A percentile compares a stretch with the other conserved stretches of the same genome.
Evolutionary conservation across 2,888 invertebrate species (phyloP).

Genomic region (Amaurobius ferox): DNA sequence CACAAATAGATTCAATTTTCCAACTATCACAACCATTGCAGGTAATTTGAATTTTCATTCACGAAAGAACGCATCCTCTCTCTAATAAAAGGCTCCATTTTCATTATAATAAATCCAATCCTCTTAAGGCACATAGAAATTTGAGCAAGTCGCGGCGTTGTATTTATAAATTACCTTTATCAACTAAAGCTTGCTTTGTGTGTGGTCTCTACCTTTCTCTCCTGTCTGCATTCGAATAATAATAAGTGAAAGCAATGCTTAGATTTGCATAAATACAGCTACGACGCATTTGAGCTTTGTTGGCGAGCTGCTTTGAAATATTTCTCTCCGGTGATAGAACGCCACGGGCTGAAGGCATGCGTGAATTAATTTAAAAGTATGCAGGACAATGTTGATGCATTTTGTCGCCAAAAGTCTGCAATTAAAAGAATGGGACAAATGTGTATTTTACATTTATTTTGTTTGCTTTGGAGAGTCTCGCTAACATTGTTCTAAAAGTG

Average conservation of each 20-base stretch:
- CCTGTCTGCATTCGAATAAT: not conserved
- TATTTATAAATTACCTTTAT: not conserved
- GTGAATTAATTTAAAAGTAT: no score
- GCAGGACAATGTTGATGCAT: no score
- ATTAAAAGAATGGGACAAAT: no score
- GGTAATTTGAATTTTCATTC: not conserved
- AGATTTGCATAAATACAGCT: not conserved
- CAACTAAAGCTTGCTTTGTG: not conserved
- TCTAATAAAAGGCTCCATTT: not conserved
- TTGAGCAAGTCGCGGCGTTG: not conserved
- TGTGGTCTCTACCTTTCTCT: not conserved
- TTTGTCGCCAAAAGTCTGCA: no score
- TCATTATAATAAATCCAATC: not conserved
- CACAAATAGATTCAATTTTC: not conserved
- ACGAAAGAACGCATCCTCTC: not conserved
- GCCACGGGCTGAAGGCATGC: not conserved
- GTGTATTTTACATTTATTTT: no score
- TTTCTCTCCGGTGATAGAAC: not conserved
- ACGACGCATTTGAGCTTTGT: not conserved
- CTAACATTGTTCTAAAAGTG: no score
- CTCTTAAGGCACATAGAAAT: not conserved
- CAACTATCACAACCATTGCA: not conserved
- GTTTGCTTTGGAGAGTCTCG: no score
- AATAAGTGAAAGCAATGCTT: not conserved
- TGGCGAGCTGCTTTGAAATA: not conserved